Conservation (phyloP, 2,888 invertebrate species). For the Diplolepis rosae region DNA sequence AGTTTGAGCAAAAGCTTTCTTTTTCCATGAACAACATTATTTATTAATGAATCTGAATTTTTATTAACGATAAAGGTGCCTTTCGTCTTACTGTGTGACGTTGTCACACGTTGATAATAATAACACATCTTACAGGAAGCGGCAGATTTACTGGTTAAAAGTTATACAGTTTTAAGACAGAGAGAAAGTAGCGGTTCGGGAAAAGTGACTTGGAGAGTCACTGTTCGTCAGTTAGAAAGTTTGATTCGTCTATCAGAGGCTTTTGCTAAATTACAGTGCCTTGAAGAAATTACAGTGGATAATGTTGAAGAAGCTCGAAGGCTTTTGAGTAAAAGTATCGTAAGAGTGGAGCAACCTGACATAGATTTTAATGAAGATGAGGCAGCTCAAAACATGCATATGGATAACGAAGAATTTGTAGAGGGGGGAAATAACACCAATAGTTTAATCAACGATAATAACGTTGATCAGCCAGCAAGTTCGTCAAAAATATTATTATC, state of each 20-base stretch:
- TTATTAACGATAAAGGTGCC: too few relatives aligned
- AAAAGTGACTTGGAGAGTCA: constrained; percentile 94
- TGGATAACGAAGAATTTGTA: constrained; percentile 75
- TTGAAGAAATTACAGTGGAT: constrained; percentile 87
- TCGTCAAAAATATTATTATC: neutral
- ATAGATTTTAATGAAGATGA: constrained; percentile 92
- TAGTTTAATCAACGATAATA: constrained; percentile 35
- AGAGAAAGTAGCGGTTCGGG: constrained; percentile 84
- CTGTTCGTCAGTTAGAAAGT: constrained; percentile 95
- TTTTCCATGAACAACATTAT: too few relatives aligned
- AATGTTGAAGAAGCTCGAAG: constrained; percentile 95
- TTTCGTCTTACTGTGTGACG: too few relatives aligned
- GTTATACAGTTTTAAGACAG: constrained; percentile 90
- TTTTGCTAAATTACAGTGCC: constrained; percentile 96
- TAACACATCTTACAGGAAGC: constrained; percentile 82
- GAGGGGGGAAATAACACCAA: constrained; percentile 50
- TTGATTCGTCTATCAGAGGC: constrained; percentile 97
- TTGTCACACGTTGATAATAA: too few relatives aligned
- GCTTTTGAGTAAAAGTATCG: constrained; percentile 95
- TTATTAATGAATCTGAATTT: too few relatives aligned
- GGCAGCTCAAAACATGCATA: constrained; percentile 54
- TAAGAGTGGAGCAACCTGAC: constrained; percentile 98
- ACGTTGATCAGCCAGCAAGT: neutral
- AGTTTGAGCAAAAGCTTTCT: too few relatives aligned
- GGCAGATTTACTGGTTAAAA: constrained; percentile 87